Base-by-base conservation (phyloP, 2,113 vertebrate genomes). In the Candoia aspera region DNA sequence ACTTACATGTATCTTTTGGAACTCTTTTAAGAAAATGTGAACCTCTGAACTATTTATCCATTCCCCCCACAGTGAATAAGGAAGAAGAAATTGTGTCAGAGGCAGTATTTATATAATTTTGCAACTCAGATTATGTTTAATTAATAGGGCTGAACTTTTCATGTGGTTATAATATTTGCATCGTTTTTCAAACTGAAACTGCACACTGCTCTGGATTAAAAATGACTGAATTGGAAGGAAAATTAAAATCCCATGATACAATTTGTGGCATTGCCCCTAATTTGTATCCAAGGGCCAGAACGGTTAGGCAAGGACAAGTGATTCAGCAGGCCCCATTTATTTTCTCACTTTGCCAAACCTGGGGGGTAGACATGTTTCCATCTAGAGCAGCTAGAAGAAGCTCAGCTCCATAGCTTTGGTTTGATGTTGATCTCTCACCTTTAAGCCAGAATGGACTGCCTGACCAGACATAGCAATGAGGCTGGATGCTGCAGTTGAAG, bases 71-170 rank as follows among this genome's bases (percentile, higher is more conserved):
- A 95, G 94, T 84, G 91, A 95, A 95, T 96, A 96, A 49, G 49
- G 49, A 49, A 49, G 49, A 49, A 49, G 49, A 49, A 90, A 96
- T 96, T 93, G 90, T 94, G 58, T 90, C 46, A 95, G 94, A 96
- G 96, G 91, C 8, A 87, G 83, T 57, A 46, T 33, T 95, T 95
- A 92, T 95, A 84, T 91, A 92, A 94, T 1, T 8, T 37, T 95
- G 89, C 85, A 95, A 84, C 79, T 94, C 89, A 91, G 94, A 94
- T 91, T 94, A 97, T 96, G 92, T 96, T 95, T 96, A 97, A 96
- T 97, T 97, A 96, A 94, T 60, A 85, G 60, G 1, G 29, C 95
- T 93, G 88, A 95, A 96, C 0, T 29, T 96, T 89, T 95, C 94
- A 95, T 94, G 59, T 96, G 96, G 94, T 96, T 73, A 93, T 87